Percentiles rank a stretch among this genome's conserved stretches.
phyloP scores from a whole-genome alignment of 2,113 vertebrate genomes.

The Rhineura floridana region DNA sequence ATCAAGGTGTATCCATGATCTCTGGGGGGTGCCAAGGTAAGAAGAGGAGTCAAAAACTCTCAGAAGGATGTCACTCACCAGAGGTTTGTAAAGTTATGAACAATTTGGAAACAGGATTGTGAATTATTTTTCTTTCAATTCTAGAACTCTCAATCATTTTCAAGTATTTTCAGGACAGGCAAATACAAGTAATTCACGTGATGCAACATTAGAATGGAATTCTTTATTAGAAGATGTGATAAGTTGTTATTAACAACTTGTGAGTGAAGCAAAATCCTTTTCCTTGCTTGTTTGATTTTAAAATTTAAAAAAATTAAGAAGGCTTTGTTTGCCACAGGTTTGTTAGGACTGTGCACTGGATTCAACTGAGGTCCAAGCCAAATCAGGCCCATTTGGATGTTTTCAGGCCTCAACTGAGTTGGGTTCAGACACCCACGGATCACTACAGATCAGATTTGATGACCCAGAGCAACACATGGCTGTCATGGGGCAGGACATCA shows the following conservation, averaged over 20 bases:
- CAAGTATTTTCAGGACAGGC: background rate
- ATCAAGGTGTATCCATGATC: background rate
- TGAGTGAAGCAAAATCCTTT: conserved; percentile 7
- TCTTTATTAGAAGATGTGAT: background rate
- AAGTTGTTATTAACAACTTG: background rate
- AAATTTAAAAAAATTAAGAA: conserved; percentile 38
- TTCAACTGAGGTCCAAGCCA: no score
- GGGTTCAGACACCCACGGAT: no score
- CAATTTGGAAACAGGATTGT: background rate
- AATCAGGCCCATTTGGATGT: no score
- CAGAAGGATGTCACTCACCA: background rate
- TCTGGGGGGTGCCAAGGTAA: background rate
- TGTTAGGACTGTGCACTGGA: no score
- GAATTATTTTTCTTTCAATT: background rate
- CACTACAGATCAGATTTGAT: no score
- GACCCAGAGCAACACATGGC: no score
- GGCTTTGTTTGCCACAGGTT: conserved; percentile 41
- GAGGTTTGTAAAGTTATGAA: background rate
- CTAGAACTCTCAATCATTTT: background rate
- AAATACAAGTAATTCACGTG: background rate
- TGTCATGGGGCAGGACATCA: no score
- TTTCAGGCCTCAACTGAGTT: no score
- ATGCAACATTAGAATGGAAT: background rate
- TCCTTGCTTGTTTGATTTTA: background rate
- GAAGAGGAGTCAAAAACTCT: background rate